Evolutionary conservation across 2,888 invertebrate species (phyloP).

Genomic region (Tiphia femorata): DNA sequence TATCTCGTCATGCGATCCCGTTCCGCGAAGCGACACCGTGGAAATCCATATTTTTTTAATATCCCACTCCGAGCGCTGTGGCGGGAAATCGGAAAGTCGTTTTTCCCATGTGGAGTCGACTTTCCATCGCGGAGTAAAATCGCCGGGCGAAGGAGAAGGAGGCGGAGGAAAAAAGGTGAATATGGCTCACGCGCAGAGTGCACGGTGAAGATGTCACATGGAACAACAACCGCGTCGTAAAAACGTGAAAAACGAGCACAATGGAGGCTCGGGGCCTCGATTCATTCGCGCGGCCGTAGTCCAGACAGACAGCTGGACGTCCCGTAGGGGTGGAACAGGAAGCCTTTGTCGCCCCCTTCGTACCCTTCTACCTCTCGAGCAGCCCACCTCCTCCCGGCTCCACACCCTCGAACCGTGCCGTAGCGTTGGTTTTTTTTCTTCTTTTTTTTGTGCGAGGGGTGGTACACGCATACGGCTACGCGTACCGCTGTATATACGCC

Average conservation of each 20-base stretch:
- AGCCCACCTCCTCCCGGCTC: too few relatives aligned
- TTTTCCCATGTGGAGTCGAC: too few relatives aligned
- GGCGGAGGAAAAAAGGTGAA: conserved; percentile 10
- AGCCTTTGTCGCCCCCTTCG: conserved; percentile 57
- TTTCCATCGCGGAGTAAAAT: conserved; percentile 25
- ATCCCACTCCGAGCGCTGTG: too few relatives aligned
- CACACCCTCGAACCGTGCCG: conserved; percentile 38
- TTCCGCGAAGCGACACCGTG: too few relatives aligned
- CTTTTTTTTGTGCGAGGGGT: conserved; percentile 20
- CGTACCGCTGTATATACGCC: too few relatives aligned
- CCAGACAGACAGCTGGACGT: conserved; percentile 55
- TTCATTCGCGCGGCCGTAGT: conserved; percentile 43
- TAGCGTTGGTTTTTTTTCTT: conserved; percentile 26
- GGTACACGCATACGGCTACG: conserved; percentile 3
- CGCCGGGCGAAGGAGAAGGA: not conserved
- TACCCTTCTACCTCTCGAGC: too few relatives aligned
- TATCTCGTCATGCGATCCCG: too few relatives aligned
- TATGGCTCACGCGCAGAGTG: conserved; percentile 25
- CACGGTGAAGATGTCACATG: conserved; percentile 40
- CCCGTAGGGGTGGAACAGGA: conserved; percentile 55
- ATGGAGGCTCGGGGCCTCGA: conserved; percentile 37
- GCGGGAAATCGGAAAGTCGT: too few relatives aligned
- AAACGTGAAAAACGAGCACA: conserved; percentile 40
- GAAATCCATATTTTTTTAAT: too few relatives aligned
- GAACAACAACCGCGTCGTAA: conserved; percentile 34